Evolutionary conservation across 2,113 vertebrate genomes (phyloP), one percentile per base, ranked within the genome.

Genomic region (Sinocyclocheilus anshuiensis): DNA sequence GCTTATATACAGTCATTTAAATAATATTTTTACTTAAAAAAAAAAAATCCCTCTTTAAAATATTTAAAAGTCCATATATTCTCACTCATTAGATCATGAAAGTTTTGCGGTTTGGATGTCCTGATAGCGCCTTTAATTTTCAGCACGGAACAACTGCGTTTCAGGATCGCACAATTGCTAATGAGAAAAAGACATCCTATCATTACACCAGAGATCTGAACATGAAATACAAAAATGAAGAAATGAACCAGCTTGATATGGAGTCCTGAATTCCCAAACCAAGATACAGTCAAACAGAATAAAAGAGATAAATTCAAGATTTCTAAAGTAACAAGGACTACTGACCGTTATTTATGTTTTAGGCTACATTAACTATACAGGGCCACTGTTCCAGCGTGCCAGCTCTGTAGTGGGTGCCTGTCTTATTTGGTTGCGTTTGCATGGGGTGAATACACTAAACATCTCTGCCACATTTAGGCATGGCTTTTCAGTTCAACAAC

Each of bases 171-270:
- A 45, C 45, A 26, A 55, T 71, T 79, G 22, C 77, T 22, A 78
- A 75, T 50, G 22, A 85, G 42, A 84, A 63, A 33, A 65, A 61
- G 36, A 83, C 26, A 20, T 29, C 18, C 16, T 53, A 26, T 39
- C 18, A 1, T 74, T 74, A 84, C 55, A 11, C 50, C 22, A 57
- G 69, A 84, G 82, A 75, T 84, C 50, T 75, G 42, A 75, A 16
- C 42, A 75, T 75, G 42, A 15, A 75, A 75, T 1, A 75, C 6
- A 6, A 1, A 45, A 24, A 24, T 45, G 10, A 45, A 75, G 10
- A 13, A n/a, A 45, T n/a, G 1, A 48, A 48, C 9, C 9, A 20
- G 10, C 69, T 72, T 72, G 7, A 72, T 36, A 20, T 36, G 16
- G 16, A 20, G 24, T 57, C 67, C 67, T 71, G 29, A 18, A 33